A percentile compares a stretch with the other conserved stretches of the same genome.
Evolutionary conservation across 30 jellyfish, hydroid and myxozoan genomes (phyloP).

Genomic region (Cassiopea andromeda): DNA sequence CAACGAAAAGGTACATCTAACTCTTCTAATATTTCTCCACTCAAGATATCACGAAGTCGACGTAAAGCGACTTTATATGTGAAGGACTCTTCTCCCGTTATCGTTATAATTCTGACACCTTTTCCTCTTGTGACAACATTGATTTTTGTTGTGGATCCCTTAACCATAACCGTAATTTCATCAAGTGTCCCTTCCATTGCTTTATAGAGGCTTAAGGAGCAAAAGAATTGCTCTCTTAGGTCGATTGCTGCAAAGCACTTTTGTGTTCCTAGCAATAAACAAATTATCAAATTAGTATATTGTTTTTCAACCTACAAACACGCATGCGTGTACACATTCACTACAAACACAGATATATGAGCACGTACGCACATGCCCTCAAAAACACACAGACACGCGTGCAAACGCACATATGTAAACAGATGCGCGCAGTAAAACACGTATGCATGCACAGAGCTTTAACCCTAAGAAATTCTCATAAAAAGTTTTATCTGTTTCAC

Average conservation of each 20-base stretch:
- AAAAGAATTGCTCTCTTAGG: neutral
- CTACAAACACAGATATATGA: no score
- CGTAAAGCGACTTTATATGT: neutral
- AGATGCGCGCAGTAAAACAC: no score
- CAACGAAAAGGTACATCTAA: neutral
- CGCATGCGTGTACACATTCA: no score
- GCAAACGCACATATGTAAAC: no score
- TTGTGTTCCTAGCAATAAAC: slow-evolving; percentile 13
- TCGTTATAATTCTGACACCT: neutral
- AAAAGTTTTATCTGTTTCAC: no score
- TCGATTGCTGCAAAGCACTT: slow-evolving; percentile 1
- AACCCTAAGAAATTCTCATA: no score
- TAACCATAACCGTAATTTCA: neutral
- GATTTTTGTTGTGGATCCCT: neutral
- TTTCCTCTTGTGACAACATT: neutral
- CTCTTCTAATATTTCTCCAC: slow-evolving; percentile 1
- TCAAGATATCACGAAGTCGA: slow-evolving; percentile 21
- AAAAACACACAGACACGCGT: no score
- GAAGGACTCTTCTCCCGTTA: slow-evolving; percentile 26
- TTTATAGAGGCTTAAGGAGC: neutral
- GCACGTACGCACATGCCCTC: no score
- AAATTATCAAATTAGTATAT: neutral
- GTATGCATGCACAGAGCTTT: no score
- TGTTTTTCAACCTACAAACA: neutral
- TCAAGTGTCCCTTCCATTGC: neutral